Evolutionary conservation across 2,113 vertebrate species (phyloP).

Genomic region (Cynopterus brachyotis): DNA sequence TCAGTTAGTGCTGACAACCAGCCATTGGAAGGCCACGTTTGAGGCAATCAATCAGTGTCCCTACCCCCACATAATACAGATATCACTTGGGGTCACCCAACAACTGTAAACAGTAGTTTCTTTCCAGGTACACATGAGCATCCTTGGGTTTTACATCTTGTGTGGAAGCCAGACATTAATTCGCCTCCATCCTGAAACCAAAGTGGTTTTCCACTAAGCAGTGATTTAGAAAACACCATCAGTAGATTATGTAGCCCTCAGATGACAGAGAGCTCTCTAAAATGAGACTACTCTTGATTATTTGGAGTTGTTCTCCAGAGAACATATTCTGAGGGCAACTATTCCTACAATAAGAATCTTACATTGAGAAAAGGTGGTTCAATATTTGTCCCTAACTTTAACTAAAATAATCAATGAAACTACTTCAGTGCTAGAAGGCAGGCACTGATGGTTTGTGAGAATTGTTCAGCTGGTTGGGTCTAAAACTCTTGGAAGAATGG

Average conservation of each 20-base stretch:
- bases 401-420: neutral
- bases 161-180: neutral
- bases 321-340: neutral
- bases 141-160: neutral
- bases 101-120: neutral
- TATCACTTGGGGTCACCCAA: neutral
- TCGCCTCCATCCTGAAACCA: neutral
- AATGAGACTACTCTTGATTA: neutral
- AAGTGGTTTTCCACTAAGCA: neutral
- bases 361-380: neutral
- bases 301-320: neutral
- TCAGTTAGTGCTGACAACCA: no score
- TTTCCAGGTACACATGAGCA: neutral
- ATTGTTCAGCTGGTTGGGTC: neutral
- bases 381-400: neutral
- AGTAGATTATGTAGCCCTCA: neutral
- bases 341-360: neutral
- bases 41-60: neutral
- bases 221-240: neutral
- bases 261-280: neutral
- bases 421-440: neutral
- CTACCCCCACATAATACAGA: neutral
- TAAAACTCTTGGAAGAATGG: neutral
- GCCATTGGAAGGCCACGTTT: neutral
- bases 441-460: no score